phyloP scores from a whole-genome alignment of 53 echinoderm and acorn worm species.

The Echinometra lucunter region DNA sequence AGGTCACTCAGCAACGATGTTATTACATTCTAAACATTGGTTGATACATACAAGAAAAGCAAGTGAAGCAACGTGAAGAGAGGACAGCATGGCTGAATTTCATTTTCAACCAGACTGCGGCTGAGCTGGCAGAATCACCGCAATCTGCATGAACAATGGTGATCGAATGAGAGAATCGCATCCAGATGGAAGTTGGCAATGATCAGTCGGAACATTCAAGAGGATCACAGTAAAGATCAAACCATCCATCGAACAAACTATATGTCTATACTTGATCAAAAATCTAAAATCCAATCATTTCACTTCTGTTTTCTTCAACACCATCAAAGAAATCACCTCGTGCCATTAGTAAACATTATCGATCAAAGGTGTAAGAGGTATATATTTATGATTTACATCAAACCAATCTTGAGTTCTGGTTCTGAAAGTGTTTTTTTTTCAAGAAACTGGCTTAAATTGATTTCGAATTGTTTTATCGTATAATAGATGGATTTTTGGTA shows the following conservation, averaged over 20 bases:
- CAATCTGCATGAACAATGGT: background rate
- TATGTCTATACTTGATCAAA: background rate
- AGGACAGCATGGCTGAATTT: background rate
- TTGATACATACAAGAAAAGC: background rate
- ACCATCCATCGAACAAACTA: background rate
- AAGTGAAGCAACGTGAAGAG: background rate
- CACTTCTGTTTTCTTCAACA: background rate
- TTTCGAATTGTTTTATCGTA: background rate
- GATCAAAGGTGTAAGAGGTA: background rate
- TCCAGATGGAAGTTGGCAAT: background rate
- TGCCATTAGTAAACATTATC: background rate
- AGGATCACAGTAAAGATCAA: background rate
- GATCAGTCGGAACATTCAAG: background rate
- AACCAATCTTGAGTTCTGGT: background rate
- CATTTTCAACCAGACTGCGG: background rate
- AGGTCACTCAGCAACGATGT: background rate
- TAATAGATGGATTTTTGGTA: background rate
- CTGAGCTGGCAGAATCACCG: background rate
- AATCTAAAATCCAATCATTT: background rate
- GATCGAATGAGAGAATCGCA: background rate
- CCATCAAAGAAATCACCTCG: background rate
- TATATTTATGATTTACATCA: background rate
- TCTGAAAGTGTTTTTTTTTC: background rate
- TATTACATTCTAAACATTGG: background rate
- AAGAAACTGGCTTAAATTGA: background rate